These are phyloP conservation scores for Peromyscus eremicus DNA, from an alignment of 2,797 vertebrate genomes.

Conservation along the genomic window DNA sequence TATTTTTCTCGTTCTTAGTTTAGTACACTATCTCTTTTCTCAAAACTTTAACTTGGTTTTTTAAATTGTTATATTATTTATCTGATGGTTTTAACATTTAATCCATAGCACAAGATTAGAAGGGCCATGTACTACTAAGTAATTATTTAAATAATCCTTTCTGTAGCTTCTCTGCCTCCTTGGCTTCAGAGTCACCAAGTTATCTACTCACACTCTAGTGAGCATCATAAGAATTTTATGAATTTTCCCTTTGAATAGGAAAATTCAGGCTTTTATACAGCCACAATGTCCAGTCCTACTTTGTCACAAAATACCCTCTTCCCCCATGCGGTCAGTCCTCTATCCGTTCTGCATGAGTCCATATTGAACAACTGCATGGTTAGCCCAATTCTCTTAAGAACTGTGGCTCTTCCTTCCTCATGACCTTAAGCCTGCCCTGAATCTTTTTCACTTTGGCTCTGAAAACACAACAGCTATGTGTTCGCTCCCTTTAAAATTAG, in stretches of 20 bases:
- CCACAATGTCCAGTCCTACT: neutral
- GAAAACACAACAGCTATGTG: neutral
- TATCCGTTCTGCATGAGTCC: neutral
- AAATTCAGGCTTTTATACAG: neutral
- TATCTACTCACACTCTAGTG: neutral
- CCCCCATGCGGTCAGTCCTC: conserved; percentile 1
- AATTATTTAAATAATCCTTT: neutral
- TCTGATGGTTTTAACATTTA: neutral
- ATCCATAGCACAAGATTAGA: neutral
- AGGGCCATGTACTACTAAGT: neutral
- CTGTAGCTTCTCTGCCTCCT: rapidly evolving
- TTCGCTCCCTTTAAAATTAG: conserved; percentile 16
- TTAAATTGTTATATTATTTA: neutral
- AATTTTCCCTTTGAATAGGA: neutral
- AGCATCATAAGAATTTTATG: neutral
- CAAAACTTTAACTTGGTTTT: neutral
- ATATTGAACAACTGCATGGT: neutral
- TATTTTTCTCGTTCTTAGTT: neutral
- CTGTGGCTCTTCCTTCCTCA: neutral
- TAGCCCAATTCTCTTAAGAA: neutral
- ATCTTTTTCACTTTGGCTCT: neutral
- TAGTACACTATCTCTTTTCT: neutral
- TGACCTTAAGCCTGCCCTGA: conserved; percentile 31
- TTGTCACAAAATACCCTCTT: conserved; percentile 25
- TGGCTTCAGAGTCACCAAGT: neutral